phyloP scores from a whole-genome alignment of 2,888 invertebrate genomes.

The Scaptomyza flava region DNA sequence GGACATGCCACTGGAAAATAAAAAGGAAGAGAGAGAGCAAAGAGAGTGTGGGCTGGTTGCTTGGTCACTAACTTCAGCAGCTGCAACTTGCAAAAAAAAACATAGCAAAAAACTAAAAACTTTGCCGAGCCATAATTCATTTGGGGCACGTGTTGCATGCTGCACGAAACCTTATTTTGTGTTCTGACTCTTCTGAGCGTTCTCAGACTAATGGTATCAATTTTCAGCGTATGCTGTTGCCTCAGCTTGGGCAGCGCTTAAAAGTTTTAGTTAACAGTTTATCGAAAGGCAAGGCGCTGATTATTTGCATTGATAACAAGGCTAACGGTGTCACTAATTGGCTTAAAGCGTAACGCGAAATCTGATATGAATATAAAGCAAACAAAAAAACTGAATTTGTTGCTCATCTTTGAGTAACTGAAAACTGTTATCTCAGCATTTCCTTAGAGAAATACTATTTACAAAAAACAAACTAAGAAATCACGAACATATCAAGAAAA shows the following conservation, averaged over 20 bases:
- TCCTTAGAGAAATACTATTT: too few species aligned
- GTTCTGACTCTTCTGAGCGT: conserved; percentile 2
- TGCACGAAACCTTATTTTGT: conserved; percentile 58
- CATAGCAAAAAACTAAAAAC: conserved; percentile 8
- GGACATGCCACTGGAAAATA: conserved; percentile 2
- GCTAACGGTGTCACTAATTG: conserved; percentile 50
- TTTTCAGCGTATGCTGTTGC: conserved; percentile 60
- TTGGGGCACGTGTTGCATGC: conserved; percentile 75
- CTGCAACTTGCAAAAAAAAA: conserved; percentile 50
- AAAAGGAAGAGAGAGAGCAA: not conserved
- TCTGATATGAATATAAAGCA: conserved; percentile 2
- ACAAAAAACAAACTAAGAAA: too few species aligned
- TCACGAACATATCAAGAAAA: too few species aligned
- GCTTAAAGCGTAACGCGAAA: conserved; percentile 1
- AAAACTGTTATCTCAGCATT: not conserved
- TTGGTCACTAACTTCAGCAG: conserved; percentile 36
- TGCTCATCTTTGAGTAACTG: not conserved
- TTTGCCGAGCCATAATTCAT: conserved; percentile 66
- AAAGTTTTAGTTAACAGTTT: conserved; percentile 55
- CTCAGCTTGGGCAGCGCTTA: conserved; percentile 27
- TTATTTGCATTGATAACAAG: conserved; percentile 63
- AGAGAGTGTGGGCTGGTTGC: not conserved
- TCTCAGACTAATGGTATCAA: conserved; percentile 67
- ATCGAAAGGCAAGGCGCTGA: conserved; percentile 49
- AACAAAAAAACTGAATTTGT: not conserved